Evolutionary conservation across 2,888 invertebrate genomes (phyloP).

Genomic region (Hanleya hanleyi): DNA sequence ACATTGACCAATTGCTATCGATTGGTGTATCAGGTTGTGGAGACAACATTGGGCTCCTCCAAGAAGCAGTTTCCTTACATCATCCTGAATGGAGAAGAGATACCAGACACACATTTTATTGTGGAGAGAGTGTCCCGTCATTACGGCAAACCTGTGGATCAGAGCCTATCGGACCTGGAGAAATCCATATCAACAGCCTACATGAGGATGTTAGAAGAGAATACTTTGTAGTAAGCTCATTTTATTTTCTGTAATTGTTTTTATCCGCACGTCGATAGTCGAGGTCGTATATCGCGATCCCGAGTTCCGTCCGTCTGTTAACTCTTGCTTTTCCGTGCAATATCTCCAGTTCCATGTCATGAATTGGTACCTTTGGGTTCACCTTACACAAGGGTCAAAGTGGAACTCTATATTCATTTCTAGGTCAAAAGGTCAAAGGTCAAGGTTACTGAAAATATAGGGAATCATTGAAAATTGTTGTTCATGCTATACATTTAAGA

Average conservation of each 20-base stretch:
- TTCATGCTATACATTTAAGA: too few species aligned
- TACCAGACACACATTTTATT: slow-evolving; percentile 93
- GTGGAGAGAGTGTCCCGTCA: slow-evolving; percentile 89
- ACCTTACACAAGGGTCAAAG: too few species aligned
- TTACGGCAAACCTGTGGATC: slow-evolving; percentile 83
- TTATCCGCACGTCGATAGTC: neutral
- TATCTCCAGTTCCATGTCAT: too few species aligned
- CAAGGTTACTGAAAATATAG: too few species aligned
- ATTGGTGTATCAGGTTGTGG: slow-evolving; percentile 51
- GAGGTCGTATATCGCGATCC: too few species aligned
- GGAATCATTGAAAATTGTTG: too few species aligned
- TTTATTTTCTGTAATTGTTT: neutral
- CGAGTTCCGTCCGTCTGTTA: too few species aligned
- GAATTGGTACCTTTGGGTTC: too few species aligned
- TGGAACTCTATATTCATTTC: too few species aligned
- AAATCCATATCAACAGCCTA: slow-evolving; percentile 92
- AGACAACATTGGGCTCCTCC: slow-evolving; percentile 75
- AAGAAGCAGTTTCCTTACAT: slow-evolving; percentile 96
- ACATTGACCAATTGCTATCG: too few species aligned
- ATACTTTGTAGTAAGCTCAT: slow-evolving; percentile 83
- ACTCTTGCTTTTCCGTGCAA: too few species aligned
- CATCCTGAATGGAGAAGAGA: slow-evolving; percentile 94
- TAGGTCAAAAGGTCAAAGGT: too few species aligned
- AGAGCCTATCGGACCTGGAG: slow-evolving; percentile 87
- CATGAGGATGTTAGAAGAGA: slow-evolving; percentile 78